A percentile compares a stretch with the other conserved stretches of the same genome.
Conservation (phyloP, 2,888 invertebrate genomes). For the Pristionchus mayeri region DNA sequence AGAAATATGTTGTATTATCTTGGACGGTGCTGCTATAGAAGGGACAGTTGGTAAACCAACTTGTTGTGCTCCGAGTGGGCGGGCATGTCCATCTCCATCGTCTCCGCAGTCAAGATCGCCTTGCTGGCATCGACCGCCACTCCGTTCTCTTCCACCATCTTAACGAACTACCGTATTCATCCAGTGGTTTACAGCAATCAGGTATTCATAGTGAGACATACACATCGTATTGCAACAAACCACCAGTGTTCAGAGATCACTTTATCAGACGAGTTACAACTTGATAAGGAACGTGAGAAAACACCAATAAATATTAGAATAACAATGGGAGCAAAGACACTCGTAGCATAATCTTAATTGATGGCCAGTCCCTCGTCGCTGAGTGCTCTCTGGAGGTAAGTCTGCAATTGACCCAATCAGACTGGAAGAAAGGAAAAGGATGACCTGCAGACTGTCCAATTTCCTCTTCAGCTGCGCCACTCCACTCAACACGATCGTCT, state of each 20-base stretch:
- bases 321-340: background rate
- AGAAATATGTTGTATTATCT: too few species aligned
- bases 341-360: background rate
- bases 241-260: background rate
- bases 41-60: background rate
- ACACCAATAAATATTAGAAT: background rate
- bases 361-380: slow-evolving; percentile 16
- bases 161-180: background rate
- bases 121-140: background rate
- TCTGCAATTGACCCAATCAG: background rate
- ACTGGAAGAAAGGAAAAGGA: background rate
- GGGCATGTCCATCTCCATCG: slow-evolving; percentile 55
- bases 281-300: background rate
- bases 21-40: too few species aligned
- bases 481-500: slow-evolving; percentile 96
- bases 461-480: slow-evolving; percentile 94
- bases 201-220: slow-evolving; percentile 12
- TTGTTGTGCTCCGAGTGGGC: slow-evolving; percentile 37
- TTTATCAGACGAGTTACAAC: slow-evolving; percentile 23
- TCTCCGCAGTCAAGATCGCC: slow-evolving; percentile 45
- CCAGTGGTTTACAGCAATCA: background rate
- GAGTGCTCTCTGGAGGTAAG: background rate
- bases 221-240: background rate
- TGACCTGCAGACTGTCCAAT: slow-evolving; percentile 92
- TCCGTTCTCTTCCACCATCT: slow-evolving; percentile 55